Conservation (phyloP, 2,113 vertebrate genomes). For the Danionella cerebrum region DNA sequence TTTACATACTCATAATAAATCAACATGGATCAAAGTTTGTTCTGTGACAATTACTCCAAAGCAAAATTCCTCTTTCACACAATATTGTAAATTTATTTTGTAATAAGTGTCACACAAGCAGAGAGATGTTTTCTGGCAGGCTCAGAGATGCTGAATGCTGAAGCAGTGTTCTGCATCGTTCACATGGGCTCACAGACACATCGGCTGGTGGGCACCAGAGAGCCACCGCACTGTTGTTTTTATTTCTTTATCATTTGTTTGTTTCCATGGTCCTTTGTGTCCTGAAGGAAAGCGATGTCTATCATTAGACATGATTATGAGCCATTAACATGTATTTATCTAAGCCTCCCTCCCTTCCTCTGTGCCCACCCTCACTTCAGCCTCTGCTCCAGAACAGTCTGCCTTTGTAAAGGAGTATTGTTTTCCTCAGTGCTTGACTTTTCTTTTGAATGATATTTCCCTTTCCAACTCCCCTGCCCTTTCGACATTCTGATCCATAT, state of each 20-base stretch:
- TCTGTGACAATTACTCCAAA: too few relatives aligned
- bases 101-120: too few relatives aligned
- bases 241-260: slow-evolving; percentile 61
- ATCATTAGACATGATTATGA: slow-evolving; percentile 70
- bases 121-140: neutral
- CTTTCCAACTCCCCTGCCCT: slow-evolving; percentile 14
- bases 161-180: neutral
- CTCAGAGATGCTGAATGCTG: neutral
- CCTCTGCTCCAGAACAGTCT: slow-evolving; percentile 39
- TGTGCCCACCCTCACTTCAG: slow-evolving; percentile 51
- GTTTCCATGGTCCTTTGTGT: slow-evolving; percentile 52
- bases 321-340: slow-evolving; percentile 72
- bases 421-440: slow-evolving; percentile 39
- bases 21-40: too few relatives aligned
- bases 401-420: slow-evolving; percentile 43
- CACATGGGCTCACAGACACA: slow-evolving; percentile 36
- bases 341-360: slow-evolving; percentile 60
- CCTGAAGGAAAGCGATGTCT: slow-evolving; percentile 62
- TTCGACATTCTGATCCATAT: slow-evolving; percentile 9
- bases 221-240: slow-evolving; percentile 40
- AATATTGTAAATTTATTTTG: too few relatives aligned
- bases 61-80: too few relatives aligned
- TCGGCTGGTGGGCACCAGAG: slow-evolving; percentile 38
- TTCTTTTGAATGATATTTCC: slow-evolving; percentile 38
- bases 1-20: too few relatives aligned